A percentile compares a stretch with the other conserved stretches of the same genome.
These are phyloP conservation scores for Enteromius argenteus DNA, from an alignment of 2,797 vertebrate genomes.

Conservation along the genomic window DNA sequence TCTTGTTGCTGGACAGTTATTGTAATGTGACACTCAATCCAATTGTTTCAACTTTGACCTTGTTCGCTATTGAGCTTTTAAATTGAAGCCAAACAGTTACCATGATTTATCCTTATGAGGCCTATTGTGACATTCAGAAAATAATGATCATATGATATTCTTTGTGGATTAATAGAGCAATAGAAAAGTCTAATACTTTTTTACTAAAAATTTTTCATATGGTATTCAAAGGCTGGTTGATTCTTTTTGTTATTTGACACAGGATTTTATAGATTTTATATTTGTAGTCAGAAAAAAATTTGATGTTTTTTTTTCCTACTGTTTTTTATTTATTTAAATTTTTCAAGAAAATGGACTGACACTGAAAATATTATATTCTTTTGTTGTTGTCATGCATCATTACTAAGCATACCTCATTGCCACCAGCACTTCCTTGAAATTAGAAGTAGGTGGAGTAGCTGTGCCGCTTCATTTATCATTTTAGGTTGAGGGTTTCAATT, in stretches of 20 bases:
- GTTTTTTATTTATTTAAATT: background rate
- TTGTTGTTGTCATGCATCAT: background rate
- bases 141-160: background rate
- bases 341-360: slow-evolving; percentile 36
- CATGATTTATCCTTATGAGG: background rate
- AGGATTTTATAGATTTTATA: no score
- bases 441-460: slow-evolving; percentile 23
- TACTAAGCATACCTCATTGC: slow-evolving; percentile 22
- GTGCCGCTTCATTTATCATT: slow-evolving; percentile 40
- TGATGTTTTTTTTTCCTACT: slow-evolving; percentile 19
- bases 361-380: slow-evolving; percentile 42
- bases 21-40: background rate
- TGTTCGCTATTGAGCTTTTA: background rate
- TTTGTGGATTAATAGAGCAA: background rate
- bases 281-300: background rate
- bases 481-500: slow-evolving; percentile 13
- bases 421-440: slow-evolving; percentile 16
- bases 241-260: background rate
- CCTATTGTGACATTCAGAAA: background rate
- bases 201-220: background rate
- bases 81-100: background rate
- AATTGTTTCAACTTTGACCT: background rate
- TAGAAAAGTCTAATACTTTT: background rate
- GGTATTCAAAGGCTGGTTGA: background rate
- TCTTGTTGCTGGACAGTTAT: background rate